phyloP scores from a whole-genome alignment of 2,888 invertebrate genomes.

The Rapana venosa region DNA sequence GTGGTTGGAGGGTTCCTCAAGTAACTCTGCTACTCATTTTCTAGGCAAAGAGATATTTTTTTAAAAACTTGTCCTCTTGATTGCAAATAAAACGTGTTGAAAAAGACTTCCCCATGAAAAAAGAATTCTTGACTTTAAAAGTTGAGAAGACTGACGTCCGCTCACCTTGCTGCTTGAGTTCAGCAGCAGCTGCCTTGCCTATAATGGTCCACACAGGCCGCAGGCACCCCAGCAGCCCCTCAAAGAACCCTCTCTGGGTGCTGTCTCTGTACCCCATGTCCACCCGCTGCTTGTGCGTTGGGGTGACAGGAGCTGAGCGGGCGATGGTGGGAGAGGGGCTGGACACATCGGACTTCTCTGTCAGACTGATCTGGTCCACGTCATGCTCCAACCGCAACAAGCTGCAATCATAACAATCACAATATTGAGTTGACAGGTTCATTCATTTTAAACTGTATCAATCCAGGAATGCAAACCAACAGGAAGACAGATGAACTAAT shows the following conservation, averaged over 20 bases:
- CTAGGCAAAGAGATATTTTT: neutral
- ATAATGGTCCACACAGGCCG: conserved; percentile 92
- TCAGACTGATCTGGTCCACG: conserved; percentile 69
- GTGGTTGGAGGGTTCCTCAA: too few species aligned
- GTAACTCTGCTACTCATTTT: too few species aligned
- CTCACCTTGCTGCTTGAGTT: conserved; percentile 74
- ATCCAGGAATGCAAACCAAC: too few species aligned
- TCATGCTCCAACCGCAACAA: conserved; percentile 76
- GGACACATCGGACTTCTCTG: conserved; percentile 64
- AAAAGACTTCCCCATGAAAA: neutral
- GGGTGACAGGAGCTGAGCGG: conserved; percentile 73
- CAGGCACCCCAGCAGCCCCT: conserved; percentile 91
- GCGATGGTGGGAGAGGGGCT: conserved; percentile 66
- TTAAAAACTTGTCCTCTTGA: neutral
- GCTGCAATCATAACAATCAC: conserved; percentile 58
- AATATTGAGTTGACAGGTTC: too few species aligned
- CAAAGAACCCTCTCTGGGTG: conserved; percentile 74
- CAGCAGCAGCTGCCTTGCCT: conserved; percentile 83
- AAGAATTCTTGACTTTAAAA: neutral
- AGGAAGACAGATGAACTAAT: too few species aligned
- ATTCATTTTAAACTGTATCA: too few species aligned
- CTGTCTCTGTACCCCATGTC: conserved; percentile 70
- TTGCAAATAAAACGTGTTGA: neutral
- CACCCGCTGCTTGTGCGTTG: conserved; percentile 67
- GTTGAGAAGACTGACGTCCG: too few species aligned